Conservation (phyloP, 2,113 vertebrate genomes). For the Salvelinus sp. region DNA sequence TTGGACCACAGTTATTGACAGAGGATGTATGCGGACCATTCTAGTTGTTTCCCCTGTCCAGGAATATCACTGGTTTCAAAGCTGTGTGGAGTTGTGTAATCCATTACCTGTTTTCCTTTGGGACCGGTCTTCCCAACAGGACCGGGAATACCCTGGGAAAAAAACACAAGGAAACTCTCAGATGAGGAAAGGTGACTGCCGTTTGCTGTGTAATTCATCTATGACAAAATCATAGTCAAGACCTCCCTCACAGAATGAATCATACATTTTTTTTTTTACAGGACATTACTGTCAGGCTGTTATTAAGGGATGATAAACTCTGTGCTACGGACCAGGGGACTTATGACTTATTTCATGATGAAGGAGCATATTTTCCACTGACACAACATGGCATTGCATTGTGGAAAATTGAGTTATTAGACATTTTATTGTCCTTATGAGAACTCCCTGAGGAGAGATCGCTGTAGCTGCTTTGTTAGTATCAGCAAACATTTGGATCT, state of each 20-base stretch:
- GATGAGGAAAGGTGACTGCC: neutral
- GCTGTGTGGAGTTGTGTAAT: too few species aligned
- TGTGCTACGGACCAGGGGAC: neutral
- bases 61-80: slow-evolving; percentile 3
- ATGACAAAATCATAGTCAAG: neutral
- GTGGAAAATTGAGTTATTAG: neutral
- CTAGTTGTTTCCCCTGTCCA: neutral
- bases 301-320: neutral
- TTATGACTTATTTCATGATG: neutral
- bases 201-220: neutral
- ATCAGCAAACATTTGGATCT: neutral
- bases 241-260: too few species aligned
- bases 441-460: neutral
- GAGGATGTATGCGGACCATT: neutral
- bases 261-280: neutral
- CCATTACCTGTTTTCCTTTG: slow-evolving; percentile 88
- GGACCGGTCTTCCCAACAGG: slow-evolving; percentile 84
- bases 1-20: too few species aligned
- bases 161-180: slow-evolving; percentile 31
- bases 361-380: neutral
- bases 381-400: neutral
- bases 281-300: neutral
- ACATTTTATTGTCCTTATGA: too few species aligned
- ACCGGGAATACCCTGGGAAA: slow-evolving; percentile 84
- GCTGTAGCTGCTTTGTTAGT: neutral